These are phyloP conservation scores for Cherax quadricarinatus DNA, from an alignment of 1,140 invertebrate genomes.

Conservation along the genomic window DNA sequence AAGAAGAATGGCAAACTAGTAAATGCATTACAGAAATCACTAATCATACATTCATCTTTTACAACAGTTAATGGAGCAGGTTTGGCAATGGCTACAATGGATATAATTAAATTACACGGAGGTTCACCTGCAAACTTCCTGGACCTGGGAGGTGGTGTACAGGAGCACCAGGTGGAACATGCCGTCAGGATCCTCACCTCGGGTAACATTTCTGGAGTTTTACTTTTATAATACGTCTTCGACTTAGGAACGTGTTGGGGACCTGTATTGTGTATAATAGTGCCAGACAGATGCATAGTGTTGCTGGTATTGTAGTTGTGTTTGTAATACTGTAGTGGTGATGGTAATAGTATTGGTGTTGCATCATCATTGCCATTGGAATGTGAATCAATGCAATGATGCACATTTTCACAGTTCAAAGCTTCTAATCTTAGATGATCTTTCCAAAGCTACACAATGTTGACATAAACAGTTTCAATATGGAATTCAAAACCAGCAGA, in stretches of 20 bases:
- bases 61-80: slow-evolving; percentile 87
- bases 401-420: no score
- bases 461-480: no score
- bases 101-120: slow-evolving; percentile 86
- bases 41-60: background rate
- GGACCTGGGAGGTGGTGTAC: slow-evolving; percentile 88
- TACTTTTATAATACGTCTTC: no score
- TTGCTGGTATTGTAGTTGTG: background rate
- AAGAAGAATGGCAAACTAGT: no score
- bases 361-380: no score
- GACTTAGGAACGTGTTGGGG: background rate
- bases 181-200: slow-evolving; percentile 84
- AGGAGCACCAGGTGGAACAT: slow-evolving; percentile 85
- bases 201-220: slow-evolving; percentile 79
- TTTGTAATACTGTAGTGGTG: background rate
- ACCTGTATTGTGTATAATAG: background rate
- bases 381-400: no score
- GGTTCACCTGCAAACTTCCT: slow-evolving; percentile 88
- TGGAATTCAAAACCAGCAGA: no score
- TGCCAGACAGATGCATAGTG: no score
- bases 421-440: no score
- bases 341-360: no score
- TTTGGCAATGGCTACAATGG: slow-evolving; percentile 90
- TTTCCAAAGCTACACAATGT: no score
- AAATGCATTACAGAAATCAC: background rate